Percentiles rank a stretch among this genome's conserved stretches.
phyloP scores from a whole-genome alignment of 2,888 invertebrate genomes.

The Andrena fulva region DNA sequence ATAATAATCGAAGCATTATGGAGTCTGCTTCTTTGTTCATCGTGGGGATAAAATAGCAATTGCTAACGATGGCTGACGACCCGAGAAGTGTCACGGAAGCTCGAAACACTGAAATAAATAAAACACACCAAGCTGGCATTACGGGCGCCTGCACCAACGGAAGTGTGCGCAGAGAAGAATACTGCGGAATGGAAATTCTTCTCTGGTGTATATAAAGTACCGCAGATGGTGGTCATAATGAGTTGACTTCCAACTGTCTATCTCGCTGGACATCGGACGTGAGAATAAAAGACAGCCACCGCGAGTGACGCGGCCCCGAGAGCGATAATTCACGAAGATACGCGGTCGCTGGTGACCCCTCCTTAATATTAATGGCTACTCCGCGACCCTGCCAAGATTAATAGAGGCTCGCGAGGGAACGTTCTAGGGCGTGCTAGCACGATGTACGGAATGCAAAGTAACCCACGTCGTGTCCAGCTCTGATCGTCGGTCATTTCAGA shows the following conservation, averaged over 20 bases:
- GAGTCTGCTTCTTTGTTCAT: too few species aligned
- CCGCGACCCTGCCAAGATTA: conserved; percentile 77
- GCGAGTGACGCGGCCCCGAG: conserved; percentile 72
- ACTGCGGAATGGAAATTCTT: too few species aligned
- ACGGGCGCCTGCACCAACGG: too few species aligned
- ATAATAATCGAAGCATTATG: too few species aligned
- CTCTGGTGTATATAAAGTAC: conserved; percentile 18
- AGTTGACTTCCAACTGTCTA: conserved; percentile 22
- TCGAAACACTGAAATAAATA: too few species aligned
- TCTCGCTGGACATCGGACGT: conserved; percentile 48
- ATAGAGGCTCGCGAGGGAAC: conserved; percentile 70
- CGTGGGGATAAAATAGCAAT: too few species aligned
- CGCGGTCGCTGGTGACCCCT: conserved; percentile 73
- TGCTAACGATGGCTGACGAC: too few species aligned
- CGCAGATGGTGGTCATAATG: conserved; percentile 15
- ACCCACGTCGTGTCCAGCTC: conserved; percentile 55
- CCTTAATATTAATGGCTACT: conserved; percentile 78
- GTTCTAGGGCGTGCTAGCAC: conserved; percentile 60
- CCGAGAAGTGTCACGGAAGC: too few species aligned
- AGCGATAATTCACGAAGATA: conserved; percentile 79
- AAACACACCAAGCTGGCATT: too few species aligned
- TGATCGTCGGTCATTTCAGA: conserved; percentile 49
- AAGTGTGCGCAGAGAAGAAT: too few species aligned
- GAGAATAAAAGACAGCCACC: conserved; percentile 76
- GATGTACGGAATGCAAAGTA: conserved; percentile 67